Base-by-base conservation (phyloP, 2,797 vertebrate genomes). In the Heliangelus exortis region DNA sequence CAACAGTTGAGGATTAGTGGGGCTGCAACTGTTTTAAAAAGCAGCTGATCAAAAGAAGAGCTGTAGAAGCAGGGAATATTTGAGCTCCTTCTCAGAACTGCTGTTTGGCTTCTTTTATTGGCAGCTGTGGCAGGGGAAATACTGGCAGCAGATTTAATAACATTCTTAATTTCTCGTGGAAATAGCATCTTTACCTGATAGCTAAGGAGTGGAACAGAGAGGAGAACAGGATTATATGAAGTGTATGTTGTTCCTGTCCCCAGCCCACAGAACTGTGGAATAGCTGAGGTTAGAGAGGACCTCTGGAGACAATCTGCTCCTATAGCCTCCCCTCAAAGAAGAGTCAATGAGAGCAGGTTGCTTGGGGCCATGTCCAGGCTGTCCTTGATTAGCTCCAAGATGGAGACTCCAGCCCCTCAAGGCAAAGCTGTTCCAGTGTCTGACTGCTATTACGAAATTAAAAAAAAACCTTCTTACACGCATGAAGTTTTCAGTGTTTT, bases 161-260 rank as follows among this genome's bases (percentile, higher is more conserved):
- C 53, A 10, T 39, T 18, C 39, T 2, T 77, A 15, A 58, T 89
- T 93, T 91, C 34, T 91, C 7, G 7, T 54, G 79, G 48, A 88
- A 88, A 45, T 87, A 21, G 4, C 8, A 0, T 22, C 18, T 87
- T 91, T 75, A 51, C 62, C 34, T 36, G 61, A 16, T 28, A 25
- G 17, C 34, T 63, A 4, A 29, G 54, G 28, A 59, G 20, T 12
- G 20, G 13, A 62, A 2, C 21, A 3, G 19, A 10, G 3, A 48
- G 23, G 16, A 85, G 69, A 53, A 16, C 7, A 23, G 36, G n/a
- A 55, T 67, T 63, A 2, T 41, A 4, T 31, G 47, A 55, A 19
- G 9, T 2, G 2, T 14, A 2, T 1, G 3, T 59, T 77, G 13
- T 71, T 77, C 77, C 33, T 85, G 0, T 45, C 11, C 28, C 2